Base-by-base conservation (phyloP, 53 echinoderm and acorn worm species). In the Echinometra lucunter region DNA sequence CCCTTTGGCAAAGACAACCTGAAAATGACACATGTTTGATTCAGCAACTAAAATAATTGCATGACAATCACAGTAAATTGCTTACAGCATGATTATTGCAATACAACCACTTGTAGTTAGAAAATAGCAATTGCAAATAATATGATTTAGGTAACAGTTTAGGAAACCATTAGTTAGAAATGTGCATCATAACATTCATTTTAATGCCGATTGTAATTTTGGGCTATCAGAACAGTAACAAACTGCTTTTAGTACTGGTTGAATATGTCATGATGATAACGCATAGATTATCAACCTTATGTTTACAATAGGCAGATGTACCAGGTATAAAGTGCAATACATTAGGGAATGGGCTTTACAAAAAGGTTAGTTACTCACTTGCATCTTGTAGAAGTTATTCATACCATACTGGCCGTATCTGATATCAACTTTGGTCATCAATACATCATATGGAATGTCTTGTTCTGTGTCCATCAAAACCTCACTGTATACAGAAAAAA, bases 351-450 rank as follows among this genome's bases (percentile, higher is more conserved):
- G 32, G 35, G 35, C 32, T 34, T 32, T 35, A 32, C 32, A 72
- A 72, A 9, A 72, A 72, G 72, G 32, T 12, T 32, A 34, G 18
- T 7, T 38, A 89, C 94, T 97, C 42, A 99, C 99, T 97, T 99
- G 99, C 97, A 99, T 97, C 60, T 96, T 96, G 92, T 97, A 99
- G 98, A 96, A 99, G 95, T 96, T 97, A 91, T 99, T 98, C 98
- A 99, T 97, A 66, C 98, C 97, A 30, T 94, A 95, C 25, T 40
- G 25, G 27, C 98, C 99, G 81, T 98, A 97, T 89, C 96, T 96
- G 23, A 99, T 95, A 56, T 99, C 99, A 44, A 96, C 96, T 92
- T 98, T 98, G 91, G 99, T 99, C 95, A 98, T 66, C 38, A 95
- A 87, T 37, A 95, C 92, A 94, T 95, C 95, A 82, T 98, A 99